These are phyloP conservation scores for Pimpla rufipes DNA, from an alignment of 2,888 invertebrate genomes.

Conservation along the genomic window DNA sequence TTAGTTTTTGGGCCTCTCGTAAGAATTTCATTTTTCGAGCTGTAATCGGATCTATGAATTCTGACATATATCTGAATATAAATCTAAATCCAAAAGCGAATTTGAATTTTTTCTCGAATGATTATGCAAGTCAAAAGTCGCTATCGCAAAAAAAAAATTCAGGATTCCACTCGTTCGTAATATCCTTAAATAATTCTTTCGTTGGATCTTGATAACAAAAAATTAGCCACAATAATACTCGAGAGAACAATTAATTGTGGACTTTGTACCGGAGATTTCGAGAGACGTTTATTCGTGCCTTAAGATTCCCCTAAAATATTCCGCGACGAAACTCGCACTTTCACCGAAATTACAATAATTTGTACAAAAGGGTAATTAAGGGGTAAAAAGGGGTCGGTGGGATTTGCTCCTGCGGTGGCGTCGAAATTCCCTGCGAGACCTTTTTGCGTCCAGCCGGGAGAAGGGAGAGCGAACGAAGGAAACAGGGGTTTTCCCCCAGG, in stretches of 20 bases:
- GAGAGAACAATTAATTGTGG: background rate
- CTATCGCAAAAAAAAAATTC: no score
- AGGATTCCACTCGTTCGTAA: no score
- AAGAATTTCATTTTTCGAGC: no score
- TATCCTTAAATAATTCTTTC: background rate
- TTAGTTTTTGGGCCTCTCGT: no score
- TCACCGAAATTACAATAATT: background rate
- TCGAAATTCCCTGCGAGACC: conserved; percentile 2
- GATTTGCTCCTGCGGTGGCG: background rate
- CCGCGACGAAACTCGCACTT: background rate
- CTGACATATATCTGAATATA: no score
- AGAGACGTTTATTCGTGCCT: background rate
- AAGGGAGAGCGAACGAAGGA: background rate
- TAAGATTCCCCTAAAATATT: background rate
- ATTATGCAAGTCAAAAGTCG: no score
- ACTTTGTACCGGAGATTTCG: background rate
- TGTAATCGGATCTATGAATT: no score
- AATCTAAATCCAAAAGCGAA: no score
- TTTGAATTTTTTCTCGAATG: no score
- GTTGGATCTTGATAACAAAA: background rate
- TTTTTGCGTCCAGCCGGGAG: background rate
- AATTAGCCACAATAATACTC: background rate
- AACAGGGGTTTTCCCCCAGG: background rate
- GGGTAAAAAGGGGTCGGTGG: background rate
- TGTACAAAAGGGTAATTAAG: conserved; percentile 2